A percentile compares a stretch with the other conserved stretches of the same genome.
Conservation (phyloP, 2,113 vertebrate genomes). For the Chascanopsetta lugubris region DNA sequence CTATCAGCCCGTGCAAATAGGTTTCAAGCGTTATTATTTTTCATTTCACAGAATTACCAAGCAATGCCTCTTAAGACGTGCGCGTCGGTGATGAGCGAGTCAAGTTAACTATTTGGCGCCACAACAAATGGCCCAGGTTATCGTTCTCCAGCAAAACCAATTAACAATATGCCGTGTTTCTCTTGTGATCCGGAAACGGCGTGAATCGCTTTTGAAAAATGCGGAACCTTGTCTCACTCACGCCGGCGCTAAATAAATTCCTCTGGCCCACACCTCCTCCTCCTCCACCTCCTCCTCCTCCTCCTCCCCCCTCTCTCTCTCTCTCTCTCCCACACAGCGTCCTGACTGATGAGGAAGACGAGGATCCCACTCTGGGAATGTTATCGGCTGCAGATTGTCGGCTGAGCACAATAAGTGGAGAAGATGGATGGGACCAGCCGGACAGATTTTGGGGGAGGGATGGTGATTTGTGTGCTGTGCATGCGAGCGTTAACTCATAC, state of each 20-base stretch:
- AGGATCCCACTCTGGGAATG: slow-evolving; percentile 41
- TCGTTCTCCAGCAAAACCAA: too few species aligned
- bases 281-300: too few species aligned
- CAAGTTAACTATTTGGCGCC: too few species aligned
- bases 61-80: too few species aligned
- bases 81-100: too few species aligned
- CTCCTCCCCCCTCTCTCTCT: too few species aligned
- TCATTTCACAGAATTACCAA: too few species aligned
- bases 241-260: neutral
- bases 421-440: slow-evolving; percentile 34
- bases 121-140: too few species aligned
- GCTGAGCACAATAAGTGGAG: slow-evolving; percentile 21
- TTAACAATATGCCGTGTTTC: too few species aligned
- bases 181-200: neutral
- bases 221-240: neutral
- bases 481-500: neutral
- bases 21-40: too few species aligned
- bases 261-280: too few species aligned
- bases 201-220: neutral
- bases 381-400: slow-evolving; percentile 54
- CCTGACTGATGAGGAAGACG: slow-evolving; percentile 53
- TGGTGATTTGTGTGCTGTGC: slow-evolving; percentile 6
- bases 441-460: slow-evolving; percentile 18
- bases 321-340: slow-evolving; percentile 34
- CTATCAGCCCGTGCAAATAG: too few species aligned